Evolutionary conservation across 2,888 invertebrate genomes (phyloP).

Genomic region (Amorpha juglandis): DNA sequence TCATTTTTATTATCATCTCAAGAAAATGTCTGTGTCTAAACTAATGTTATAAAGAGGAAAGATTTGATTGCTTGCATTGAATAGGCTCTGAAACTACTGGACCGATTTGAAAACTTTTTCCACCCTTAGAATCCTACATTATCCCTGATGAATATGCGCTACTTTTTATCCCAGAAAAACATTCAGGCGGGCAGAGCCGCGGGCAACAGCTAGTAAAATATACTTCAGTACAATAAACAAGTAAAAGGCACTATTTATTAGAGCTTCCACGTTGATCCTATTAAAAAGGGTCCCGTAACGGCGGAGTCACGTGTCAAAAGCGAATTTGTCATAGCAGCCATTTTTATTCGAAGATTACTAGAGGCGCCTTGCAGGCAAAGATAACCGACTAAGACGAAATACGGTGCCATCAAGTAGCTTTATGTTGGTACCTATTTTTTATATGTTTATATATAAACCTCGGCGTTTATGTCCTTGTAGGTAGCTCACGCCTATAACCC

Average conservation of each 20-base stretch:
- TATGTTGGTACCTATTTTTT: slow-evolving; percentile 3
- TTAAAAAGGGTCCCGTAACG: slow-evolving; percentile 33
- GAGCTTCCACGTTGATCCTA: slow-evolving; percentile 34
- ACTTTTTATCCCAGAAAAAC: too few relatives aligned
- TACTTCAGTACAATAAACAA: not conserved
- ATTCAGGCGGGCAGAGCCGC: too few relatives aligned
- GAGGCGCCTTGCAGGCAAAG: slow-evolving; percentile 21
- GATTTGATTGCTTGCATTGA: too few relatives aligned
- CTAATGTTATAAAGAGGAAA: too few relatives aligned
- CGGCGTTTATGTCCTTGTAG: not conserved
- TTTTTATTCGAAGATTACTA: slow-evolving; percentile 26
- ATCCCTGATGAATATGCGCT: too few relatives aligned
- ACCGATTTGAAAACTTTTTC: too few relatives aligned
- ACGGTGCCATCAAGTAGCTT: slow-evolving; percentile 18
- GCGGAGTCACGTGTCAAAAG: slow-evolving; percentile 29
- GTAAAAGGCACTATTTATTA: slow-evolving; percentile 33
- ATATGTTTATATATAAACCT: slow-evolving; percentile 7
- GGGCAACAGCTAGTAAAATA: too few relatives aligned
- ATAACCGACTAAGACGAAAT: slow-evolving; percentile 18
- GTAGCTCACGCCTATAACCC: too few relatives aligned
- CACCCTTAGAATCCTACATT: too few relatives aligned
- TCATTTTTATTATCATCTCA: too few relatives aligned
- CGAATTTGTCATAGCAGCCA: slow-evolving; percentile 30
- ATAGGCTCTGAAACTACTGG: too few relatives aligned
- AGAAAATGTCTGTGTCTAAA: too few relatives aligned